These are phyloP conservation scores for Oegoconia quadripuncta DNA, from an alignment of 2,888 invertebrate species.

Conservation along the genomic window DNA sequence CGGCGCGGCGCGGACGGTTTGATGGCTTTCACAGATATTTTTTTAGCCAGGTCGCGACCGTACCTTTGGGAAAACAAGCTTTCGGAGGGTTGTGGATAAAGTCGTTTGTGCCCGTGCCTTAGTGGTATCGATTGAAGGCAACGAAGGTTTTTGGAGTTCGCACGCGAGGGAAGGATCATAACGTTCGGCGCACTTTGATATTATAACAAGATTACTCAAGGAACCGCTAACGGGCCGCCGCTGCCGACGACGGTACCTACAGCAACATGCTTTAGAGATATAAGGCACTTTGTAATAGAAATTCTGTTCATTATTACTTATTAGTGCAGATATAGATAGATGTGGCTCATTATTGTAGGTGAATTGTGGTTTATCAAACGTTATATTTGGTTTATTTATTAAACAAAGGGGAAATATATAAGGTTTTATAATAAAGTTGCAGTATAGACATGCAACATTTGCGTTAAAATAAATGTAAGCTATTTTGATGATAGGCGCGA, in stretches of 20 bases:
- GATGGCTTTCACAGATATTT: constrained; percentile 48
- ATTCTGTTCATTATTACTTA: constrained; percentile 5
- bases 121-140: constrained; percentile 60
- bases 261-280: constrained; percentile 23
- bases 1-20: constrained; percentile 37
- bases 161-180: constrained; percentile 65
- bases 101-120: constrained; percentile 56
- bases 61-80: constrained; percentile 48
- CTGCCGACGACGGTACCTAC: constrained; percentile 23
- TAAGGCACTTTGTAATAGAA: constrained; percentile 27
- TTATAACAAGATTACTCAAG: constrained; percentile 57
- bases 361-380: constrained; percentile 2
- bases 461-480: too few relatives aligned
- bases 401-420: too few relatives aligned
- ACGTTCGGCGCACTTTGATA: constrained; percentile 57
- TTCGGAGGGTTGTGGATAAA: constrained; percentile 53
- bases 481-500: too few relatives aligned
- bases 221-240: constrained; percentile 42
- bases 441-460: too few relatives aligned
- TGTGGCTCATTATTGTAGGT: constrained; percentile 9
- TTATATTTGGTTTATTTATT: too few relatives aligned
- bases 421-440: too few relatives aligned
- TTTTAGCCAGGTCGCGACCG: constrained; percentile 37
- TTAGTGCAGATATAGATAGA: too few relatives aligned
- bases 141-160: constrained; percentile 58